Base-by-base conservation (phyloP, 2,888 invertebrate species). In the Ennomos quercinarius region DNA sequence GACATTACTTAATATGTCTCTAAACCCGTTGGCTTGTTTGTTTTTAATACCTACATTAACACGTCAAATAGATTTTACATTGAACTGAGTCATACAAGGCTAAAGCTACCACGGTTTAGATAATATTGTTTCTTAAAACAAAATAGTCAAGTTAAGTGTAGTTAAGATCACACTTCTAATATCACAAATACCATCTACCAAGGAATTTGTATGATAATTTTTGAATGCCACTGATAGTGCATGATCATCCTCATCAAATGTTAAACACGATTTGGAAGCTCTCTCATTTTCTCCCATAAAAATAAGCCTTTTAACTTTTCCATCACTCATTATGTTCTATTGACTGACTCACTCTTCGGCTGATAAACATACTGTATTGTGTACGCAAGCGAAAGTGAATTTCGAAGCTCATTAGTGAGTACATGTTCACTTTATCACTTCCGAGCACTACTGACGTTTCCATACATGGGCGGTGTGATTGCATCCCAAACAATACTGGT, bases 321-420 rank as follows among this genome's bases (percentile, higher is more conserved):
- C 51, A 53, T 51, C 51, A 35, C 58, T 59, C 49, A 47, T 51
- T 55, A 60, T 51, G 41, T 36, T 40, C 43, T 56, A 61, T 61
- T 61, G 55, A 56, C 55, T 55, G 51, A 55, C 46, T 61, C 55
- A 55, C 55, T 60, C 60, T 55, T 45, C 34, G 49, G 54, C 54
- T 48, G 60, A 61, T 61, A 61, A 61, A 61, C 60, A 56, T 47
- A 39, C 46, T 5, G 50, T 44, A 61, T 61, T 61, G 60, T 61
- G 63, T 56, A 53, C 56, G 52, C 40, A 47, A 61, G 61, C 64
- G 64, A 64, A 64, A 64, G 64, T 61, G 59, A 63, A 54, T 54
- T 61, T 52, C 53, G 39, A 63, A 52, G 58, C 56, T 56, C 61
- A 64, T 64, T 64, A 64, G 60, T 44, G 42, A 11, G 40, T 39